Conservation (phyloP, 2,888 invertebrate genomes). For the Epirrita christyi region DNA sequence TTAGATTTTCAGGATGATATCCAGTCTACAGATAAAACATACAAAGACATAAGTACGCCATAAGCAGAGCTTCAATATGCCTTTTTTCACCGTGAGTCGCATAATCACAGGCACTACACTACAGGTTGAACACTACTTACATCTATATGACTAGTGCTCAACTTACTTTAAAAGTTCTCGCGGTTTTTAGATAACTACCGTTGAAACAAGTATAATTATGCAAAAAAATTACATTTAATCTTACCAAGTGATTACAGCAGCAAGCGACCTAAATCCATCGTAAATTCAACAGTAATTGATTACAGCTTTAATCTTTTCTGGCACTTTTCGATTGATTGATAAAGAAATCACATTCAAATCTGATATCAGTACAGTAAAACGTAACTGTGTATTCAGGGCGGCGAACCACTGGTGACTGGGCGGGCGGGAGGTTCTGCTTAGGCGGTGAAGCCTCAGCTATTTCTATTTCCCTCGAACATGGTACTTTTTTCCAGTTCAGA, state of each 20-base stretch:
- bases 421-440: conserved; percentile 74
- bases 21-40: too few species aligned
- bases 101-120: too few species aligned
- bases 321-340: conserved; percentile 5
- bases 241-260: conserved; percentile 15
- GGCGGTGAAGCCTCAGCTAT: conserved; percentile 68
- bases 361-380: conserved; percentile 28
- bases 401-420: conserved; percentile 71
- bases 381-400: conserved; percentile 60
- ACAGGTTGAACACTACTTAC: too few species aligned
- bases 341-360: conserved; percentile 24
- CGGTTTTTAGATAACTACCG: background rate
- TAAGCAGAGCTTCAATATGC: too few species aligned
- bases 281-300: background rate
- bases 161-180: background rate
- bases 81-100: too few species aligned
- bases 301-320: background rate
- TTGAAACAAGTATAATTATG: background rate
- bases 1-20: too few species aligned
- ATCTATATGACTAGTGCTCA: too few species aligned
- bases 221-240: conserved; percentile 6
- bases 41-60: too few species aligned
- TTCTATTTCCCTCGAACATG: conserved; percentile 63
- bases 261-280: background rate
- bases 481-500: conserved; percentile 40